phyloP scores from a whole-genome alignment of 2,888 invertebrate genomes.

The Lingula anatina region DNA sequence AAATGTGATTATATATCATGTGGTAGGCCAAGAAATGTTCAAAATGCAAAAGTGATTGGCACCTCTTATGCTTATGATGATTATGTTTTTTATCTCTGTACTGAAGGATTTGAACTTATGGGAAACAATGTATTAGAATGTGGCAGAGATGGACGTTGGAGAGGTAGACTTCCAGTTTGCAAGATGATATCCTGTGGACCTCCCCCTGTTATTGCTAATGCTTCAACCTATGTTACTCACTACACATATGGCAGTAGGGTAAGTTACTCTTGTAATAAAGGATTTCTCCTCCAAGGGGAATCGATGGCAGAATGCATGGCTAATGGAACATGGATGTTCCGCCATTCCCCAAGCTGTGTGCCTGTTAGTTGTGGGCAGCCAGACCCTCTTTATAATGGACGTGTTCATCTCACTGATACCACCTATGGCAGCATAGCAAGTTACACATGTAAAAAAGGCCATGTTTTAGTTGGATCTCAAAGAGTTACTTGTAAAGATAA shows the following conservation, averaged over 20 bases:
- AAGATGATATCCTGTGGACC: constrained; percentile 17
- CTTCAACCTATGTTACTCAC: not conserved
- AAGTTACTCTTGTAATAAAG: constrained; percentile 16
- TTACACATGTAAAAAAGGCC: constrained; percentile 25
- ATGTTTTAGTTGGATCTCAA: constrained; percentile 15
- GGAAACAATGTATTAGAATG: constrained; percentile 4
- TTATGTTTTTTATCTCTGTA: constrained; percentile 7
- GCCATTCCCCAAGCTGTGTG: constrained; percentile 13
- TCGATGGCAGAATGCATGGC: constrained; percentile 9
- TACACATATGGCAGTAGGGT: constrained; percentile 5
- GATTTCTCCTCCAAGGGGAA: constrained; percentile 26
- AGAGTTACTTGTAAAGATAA: constrained; percentile 30
- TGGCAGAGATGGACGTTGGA: constrained; percentile 5
- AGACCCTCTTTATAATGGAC: not conserved
- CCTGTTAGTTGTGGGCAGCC: constrained; percentile 30
- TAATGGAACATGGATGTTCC: not conserved
- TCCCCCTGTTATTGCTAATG: constrained; percentile 3
- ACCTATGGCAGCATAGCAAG: constrained; percentile 11
- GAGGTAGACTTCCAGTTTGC: constrained; percentile 10
- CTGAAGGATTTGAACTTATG: constrained; percentile 10
- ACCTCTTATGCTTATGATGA: constrained; percentile 2
- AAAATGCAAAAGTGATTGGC: constrained; percentile 17
- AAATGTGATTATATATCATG: too few relatives aligned
- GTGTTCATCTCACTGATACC: not conserved
- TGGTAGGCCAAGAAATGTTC: constrained; percentile 36